phyloP scores from a whole-genome alignment of 2,797 vertebrate genomes.

The Myoxocephalus aenaeus region DNA sequence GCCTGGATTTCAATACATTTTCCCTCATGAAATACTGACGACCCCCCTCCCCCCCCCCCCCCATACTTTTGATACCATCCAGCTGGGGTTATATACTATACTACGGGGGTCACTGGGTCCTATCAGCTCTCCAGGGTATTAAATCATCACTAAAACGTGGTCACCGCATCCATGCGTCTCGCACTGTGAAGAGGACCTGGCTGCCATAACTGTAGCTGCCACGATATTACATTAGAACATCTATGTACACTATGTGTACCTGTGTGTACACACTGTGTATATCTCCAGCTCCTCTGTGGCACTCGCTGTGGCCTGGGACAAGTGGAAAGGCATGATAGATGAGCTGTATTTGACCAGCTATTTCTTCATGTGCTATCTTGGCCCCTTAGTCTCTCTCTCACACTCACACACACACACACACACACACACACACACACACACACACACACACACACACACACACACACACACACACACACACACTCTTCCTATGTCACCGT shows the following conservation, averaged over 20 bases:
- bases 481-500: not conserved
- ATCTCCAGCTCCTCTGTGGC: constrained; percentile 38
- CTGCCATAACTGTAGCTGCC: constrained; percentile 58
- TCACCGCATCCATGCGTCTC: constrained; percentile 36
- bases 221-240: constrained; percentile 43
- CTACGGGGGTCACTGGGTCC: constrained; percentile 55
- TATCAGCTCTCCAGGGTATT: constrained; percentile 62
- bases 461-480: not conserved
- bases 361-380: constrained; percentile 46
- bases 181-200: constrained; percentile 40
- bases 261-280: constrained; percentile 4
- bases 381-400: not conserved
- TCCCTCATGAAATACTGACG: constrained; percentile 33
- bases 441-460: not conserved
- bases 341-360: constrained; percentile 38
- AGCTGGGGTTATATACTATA: constrained; percentile 67
- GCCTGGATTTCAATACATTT: constrained; percentile 9
- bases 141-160: constrained; percentile 65
- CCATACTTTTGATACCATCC: constrained; percentile 45
- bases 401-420: not conserved
- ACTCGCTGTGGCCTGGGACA: constrained; percentile 27
- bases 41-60: not conserved
- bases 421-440: not conserved
- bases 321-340: constrained; percentile 43
- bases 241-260: not conserved